Evolutionary conservation across 2,113 vertebrate genomes (phyloP), one percentile per base, ranked within the genome.

Genomic region (Ahaetulla prasina): DNA sequence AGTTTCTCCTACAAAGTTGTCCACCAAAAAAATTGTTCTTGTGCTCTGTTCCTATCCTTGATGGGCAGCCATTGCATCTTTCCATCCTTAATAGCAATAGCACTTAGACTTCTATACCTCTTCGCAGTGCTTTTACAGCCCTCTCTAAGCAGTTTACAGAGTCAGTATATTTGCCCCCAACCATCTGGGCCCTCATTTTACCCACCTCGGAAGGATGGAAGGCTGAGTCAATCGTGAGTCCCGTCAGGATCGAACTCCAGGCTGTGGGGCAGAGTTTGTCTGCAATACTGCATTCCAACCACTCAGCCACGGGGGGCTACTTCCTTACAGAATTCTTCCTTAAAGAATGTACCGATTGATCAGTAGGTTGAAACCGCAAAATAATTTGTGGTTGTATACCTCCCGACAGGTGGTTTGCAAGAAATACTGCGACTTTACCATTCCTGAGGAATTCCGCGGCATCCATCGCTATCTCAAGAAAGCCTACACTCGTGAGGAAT

Each of bases 381-480:
- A 60, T 74, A 12, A 30, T 63, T 18, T 89, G 14, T 35, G 10
- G 27, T 63, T 49, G 68, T 54, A 8, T n/a, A 30, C 25, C 57
- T 68, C 63, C 89, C 47, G 86, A 85, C 94, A 99, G 99, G 98
- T 98, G 95, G 98, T 99, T 87, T 98, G 98, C 96, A 98, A 97
- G 96, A 98, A 98, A 91, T 99, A 98, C 94, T 94, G 99, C 1
- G 96, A 96, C 8, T 99, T 98, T 96, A 96, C 93, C 94, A 98
- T 99, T 95, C 99, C 99, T 0, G 96, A 97, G 89, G 96, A 95
- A 20, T 98, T 99, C 54, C 94, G 95, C 0, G 97, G 98, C 90
- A 97, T 99, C 49, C 98, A 98, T 95, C 96, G 98, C 94, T 99
- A 99, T 97, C 96, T 99, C 96, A 97, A 97, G 12, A 98, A 98